These are phyloP conservation scores for Monodelphis domestica DNA, from an alignment of 2,797 vertebrate species.

Conservation along the genomic window DNA sequence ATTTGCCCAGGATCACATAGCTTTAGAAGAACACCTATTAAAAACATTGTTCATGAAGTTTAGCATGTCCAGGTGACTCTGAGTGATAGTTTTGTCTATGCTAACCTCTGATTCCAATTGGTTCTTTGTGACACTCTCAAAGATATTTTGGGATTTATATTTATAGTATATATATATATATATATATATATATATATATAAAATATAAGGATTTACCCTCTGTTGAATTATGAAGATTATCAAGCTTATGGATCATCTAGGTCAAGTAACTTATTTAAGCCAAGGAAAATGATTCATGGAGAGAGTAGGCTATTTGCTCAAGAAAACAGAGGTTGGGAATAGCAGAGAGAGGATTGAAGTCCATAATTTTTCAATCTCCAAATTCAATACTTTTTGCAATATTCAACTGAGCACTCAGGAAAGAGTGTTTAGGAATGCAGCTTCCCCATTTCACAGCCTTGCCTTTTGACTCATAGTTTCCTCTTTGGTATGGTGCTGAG, in stretches of 20 bases:
- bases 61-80: not conserved
- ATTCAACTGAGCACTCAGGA: not conserved
- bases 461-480: conserved; percentile 6
- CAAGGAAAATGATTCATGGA: not conserved
- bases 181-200: too few relatives aligned
- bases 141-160: not conserved
- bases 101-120: not conserved
- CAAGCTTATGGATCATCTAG: not conserved
- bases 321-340: not conserved
- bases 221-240: not conserved
- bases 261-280: not conserved
- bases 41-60: not conserved
- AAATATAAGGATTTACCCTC: not conserved
- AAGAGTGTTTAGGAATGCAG: not conserved
- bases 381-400: not conserved
- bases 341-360: not conserved
- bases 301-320: not conserved
- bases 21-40: too few relatives aligned
- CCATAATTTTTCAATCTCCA: not conserved
- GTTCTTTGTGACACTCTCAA: not conserved
- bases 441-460: not conserved
- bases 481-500: conserved; percentile 29
- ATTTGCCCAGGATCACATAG: too few relatives aligned
- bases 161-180: too few relatives aligned
- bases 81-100: not conserved